Evolutionary conservation across 2,888 invertebrate species (phyloP).

Genomic region (Drosophila planitibia): DNA sequence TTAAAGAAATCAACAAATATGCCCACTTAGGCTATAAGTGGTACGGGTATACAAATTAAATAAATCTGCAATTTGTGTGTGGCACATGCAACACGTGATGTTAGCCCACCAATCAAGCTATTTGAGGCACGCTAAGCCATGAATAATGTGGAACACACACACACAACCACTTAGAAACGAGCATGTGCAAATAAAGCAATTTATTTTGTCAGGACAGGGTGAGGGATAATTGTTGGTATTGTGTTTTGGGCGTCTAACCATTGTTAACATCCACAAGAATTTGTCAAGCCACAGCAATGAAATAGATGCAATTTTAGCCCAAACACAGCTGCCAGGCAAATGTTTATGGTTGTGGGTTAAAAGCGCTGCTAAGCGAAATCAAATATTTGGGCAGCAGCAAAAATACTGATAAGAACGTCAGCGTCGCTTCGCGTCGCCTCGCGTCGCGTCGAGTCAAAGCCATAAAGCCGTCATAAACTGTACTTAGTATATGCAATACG

Average conservation of each 20-base stretch:
- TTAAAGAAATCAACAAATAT: background rate
- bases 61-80: constrained; percentile 40
- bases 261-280: constrained; percentile 32
- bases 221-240: constrained; percentile 34
- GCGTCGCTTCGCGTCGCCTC: background rate
- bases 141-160: constrained; percentile 42
- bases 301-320: constrained; percentile 26
- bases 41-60: constrained; percentile 6
- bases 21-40: background rate
- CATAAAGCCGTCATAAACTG: constrained; percentile 49
- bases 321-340: constrained; percentile 28
- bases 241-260: constrained; percentile 27
- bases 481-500: constrained; percentile 23
- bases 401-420: constrained; percentile 48
- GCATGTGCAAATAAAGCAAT: constrained; percentile 48
- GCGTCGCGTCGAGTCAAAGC: constrained; percentile 15
- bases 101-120: constrained; percentile 17
- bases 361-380: constrained; percentile 38
- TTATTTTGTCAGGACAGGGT: constrained; percentile 40
- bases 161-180: constrained; percentile 3
- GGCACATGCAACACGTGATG: constrained; percentile 57
- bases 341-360: constrained; percentile 33
- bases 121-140: constrained; percentile 23
- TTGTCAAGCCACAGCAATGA: constrained; percentile 26
- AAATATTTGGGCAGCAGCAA: constrained; percentile 53